phyloP scores from a whole-genome alignment of 2,888 invertebrate genomes.

The Belgica antarctica region DNA sequence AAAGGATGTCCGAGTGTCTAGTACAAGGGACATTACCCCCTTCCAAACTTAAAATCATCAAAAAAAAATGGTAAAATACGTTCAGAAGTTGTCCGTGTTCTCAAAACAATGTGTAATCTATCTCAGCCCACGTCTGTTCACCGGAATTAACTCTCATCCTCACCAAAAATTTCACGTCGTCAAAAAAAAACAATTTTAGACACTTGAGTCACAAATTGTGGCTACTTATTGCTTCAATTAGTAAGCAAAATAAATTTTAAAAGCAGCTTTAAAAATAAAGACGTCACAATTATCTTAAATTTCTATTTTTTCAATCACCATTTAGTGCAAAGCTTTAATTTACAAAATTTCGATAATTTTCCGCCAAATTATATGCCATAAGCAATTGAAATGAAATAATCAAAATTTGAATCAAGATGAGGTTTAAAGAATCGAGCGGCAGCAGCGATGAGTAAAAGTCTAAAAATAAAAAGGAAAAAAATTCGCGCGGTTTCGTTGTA shows the following conservation, averaged over 20 bases:
- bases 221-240: neutral
- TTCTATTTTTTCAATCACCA: neutral
- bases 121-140: too few relatives aligned
- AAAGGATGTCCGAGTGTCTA: too few relatives aligned
- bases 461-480: conserved; percentile 24
- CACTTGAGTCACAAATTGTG: neutral
- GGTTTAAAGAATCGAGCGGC: neutral
- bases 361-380: neutral
- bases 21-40: too few relatives aligned
- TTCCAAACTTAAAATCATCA: too few relatives aligned
- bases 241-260: too few relatives aligned
- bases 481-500: conserved; percentile 30
- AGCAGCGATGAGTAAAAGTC: neutral
- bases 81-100: too few relatives aligned
- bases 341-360: neutral
- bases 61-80: too few relatives aligned
- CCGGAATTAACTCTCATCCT: too few relatives aligned
- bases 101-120: too few relatives aligned
- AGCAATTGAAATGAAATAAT: neutral
- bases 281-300: neutral
- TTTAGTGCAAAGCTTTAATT: neutral
- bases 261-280: too few relatives aligned
- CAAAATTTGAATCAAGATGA: conserved; percentile 11
- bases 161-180: too few relatives aligned
- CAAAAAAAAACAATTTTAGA: neutral